phyloP scores from a whole-genome alignment of 2,888 invertebrate species.

The Carterocephalus palaemon region DNA sequence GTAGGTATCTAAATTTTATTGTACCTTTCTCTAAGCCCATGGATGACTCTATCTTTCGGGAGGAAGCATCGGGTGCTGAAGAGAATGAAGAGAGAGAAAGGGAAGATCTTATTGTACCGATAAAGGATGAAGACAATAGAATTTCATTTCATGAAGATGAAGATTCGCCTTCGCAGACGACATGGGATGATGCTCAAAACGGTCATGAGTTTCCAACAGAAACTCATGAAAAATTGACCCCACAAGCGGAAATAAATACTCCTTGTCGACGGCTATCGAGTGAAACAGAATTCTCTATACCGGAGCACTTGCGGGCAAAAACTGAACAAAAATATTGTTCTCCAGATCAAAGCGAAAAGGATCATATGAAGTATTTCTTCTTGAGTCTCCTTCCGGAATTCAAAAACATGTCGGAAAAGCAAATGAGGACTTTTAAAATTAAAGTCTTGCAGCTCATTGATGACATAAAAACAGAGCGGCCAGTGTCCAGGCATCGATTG shows the following conservation, averaged over 20 bases:
- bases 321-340: neutral
- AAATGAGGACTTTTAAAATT: conserved; percentile 15
- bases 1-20: conserved; percentile 16
- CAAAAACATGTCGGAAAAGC: conserved; percentile 14
- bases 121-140: conserved; percentile 9
- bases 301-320: conserved; percentile 9
- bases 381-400: conserved; percentile 21
- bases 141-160: conserved; percentile 3
- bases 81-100: no score
- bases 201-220: neutral
- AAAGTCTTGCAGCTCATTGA: conserved; percentile 21
- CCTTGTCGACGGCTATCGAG: conserved; percentile 1
- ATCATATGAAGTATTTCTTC: conserved; percentile 22
- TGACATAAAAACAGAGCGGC: conserved; percentile 7
- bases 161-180: neutral
- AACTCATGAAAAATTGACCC: neutral
- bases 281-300: conserved; percentile 19
- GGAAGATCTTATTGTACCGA: neutral
- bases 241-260: neutral
- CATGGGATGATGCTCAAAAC: conserved; percentile 1
- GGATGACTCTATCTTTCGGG: conserved; percentile 5
- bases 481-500: neutral
- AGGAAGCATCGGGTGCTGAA: neutral
- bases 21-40: conserved; percentile 12
- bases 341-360: neutral